Percentiles rank a stretch among this genome's conserved stretches.
Conservation (phyloP, 2,888 invertebrate genomes). For the Mimas tiliae region DNA sequence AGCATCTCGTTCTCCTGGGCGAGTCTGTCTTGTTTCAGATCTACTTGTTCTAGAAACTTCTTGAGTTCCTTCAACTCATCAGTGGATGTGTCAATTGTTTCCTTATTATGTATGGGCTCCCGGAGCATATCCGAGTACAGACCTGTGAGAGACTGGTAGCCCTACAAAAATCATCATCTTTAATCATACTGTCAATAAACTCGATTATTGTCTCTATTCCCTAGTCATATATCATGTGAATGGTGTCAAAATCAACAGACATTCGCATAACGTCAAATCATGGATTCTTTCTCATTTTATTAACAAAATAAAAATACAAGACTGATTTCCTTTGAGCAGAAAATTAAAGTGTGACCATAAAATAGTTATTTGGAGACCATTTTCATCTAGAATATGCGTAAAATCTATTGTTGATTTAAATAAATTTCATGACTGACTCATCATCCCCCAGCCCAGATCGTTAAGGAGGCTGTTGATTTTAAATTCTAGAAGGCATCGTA, state of each 20-base stretch:
- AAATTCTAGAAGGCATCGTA: too few relatives aligned
- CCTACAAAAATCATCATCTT: conserved; percentile 45
- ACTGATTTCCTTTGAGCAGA: too few relatives aligned
- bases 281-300: too few relatives aligned
- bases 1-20: conserved; percentile 63
- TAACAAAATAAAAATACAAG: too few relatives aligned
- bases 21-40: conserved; percentile 57
- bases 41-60: conserved; percentile 59
- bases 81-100: conserved; percentile 36
- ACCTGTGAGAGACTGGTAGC: conserved; percentile 71
- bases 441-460: too few relatives aligned
- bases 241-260: too few relatives aligned
- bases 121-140: conserved; percentile 65
- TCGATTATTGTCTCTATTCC: conserved; percentile 6
- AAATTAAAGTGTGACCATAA: too few relatives aligned
- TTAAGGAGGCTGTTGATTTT: too few relatives aligned
- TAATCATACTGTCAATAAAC: conserved; percentile 10
- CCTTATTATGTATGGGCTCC: conserved; percentile 53
- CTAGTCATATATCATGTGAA: too few relatives aligned
- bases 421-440: too few relatives aligned
- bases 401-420: background rate
- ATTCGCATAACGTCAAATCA: too few relatives aligned
- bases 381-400: background rate
- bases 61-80: conserved; percentile 60
- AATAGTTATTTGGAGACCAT: too few relatives aligned